Base-by-base conservation (phyloP, 1,140 invertebrate genomes). In the Megalonaias nervosa region DNA sequence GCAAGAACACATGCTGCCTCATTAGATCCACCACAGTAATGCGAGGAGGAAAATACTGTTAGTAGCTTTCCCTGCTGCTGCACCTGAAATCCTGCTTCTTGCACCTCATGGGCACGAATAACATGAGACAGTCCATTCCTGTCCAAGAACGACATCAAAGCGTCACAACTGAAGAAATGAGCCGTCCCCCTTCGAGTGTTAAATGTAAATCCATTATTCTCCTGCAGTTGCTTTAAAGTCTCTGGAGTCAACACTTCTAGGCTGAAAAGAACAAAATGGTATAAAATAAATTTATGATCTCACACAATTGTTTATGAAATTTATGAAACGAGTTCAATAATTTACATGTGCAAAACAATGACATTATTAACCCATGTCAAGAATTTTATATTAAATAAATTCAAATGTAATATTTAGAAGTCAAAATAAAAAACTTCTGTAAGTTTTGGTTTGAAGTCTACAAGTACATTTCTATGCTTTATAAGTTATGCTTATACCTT, bases 101-200 rank as follows among this genome's bases (percentile, higher is more conserved):
- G 93, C 71, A 95, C 92, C 90, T 95, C 94, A 89, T 95, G 94
- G 38, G 94, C 94, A 79, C 95, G 87, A 56, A 95, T 92, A 5
- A 95, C 93, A 88, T 94, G 94, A 4, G 93, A 93, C 0, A 95
- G 91, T 48, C 91, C 89, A 89, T 95, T 94, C 73, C 89, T 87
- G 19, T 91, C 87, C 38, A 95, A 89, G 89, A 95, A 95, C 26
- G 90, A 85, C 69, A 93, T 92, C n/a, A 95, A 89, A 4, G 94
- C 94, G 38, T 92, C 92, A 81, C 91, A 91, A 80, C 92, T 94
- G 87, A 95, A 95, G 78, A 94, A 93, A 87, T 94, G 94, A 16
- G 93, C 95, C 0, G 95, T 95, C 61, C 94, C 94, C 82, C 95
- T 91, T 74, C 93, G 91, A 1, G 87, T 88, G 89, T 95, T 95